Base-by-base conservation (phyloP, 2,888 invertebrate species). In the Scaeva pyrastri region DNA sequence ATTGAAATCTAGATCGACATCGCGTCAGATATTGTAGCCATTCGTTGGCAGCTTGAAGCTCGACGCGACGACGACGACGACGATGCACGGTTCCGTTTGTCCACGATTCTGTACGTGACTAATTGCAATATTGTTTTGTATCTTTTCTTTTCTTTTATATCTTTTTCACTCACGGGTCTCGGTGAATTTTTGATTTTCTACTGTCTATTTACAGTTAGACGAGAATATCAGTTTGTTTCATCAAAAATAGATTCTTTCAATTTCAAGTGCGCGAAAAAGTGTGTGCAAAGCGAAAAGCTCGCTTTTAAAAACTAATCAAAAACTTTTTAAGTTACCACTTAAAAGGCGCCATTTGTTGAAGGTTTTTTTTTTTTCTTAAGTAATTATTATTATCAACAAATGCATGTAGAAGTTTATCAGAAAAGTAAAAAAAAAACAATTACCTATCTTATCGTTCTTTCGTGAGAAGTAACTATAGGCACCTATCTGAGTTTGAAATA, bases 31-130 rank as follows among this genome's bases (percentile, higher is more conserved):
- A 12, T 39, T 62, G 73, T 7, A 55, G 55, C 36, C 12, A 8
- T 31, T 31, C 31, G 45, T 16, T 64, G 14, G 26, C 2, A 41
- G 64, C 21, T n/a, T 48, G 60, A 1, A 16, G 23, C n/a, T n/a
- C n/a, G n/a, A n/a, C n/a, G n/a, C n/a, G n/a, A n/a, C n/a, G n/a
- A n/a, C n/a, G n/a, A n/a, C n/a, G n/a, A n/a, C n/a, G n/a, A n/a
- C n/a, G n/a, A n/a, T n/a, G n/a, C 56, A 31, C 39, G 31, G 43
- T 45, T 60, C 41, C 71, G 41, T 60, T 75, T 21, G 16, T 70
- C 16, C 56, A 52, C 43, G 45, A 21, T 68, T 55, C 60, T 39
- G 60, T 76, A 85, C 84, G 84, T 85, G 84, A 85, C 75, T 85
- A 71, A 80, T 68, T 26, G 70, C 70, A 56, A 70, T 78, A n/a